Evolutionary conservation across 1,140 invertebrate species (phyloP).

Genomic region (Dendrolimus kikuchii): DNA sequence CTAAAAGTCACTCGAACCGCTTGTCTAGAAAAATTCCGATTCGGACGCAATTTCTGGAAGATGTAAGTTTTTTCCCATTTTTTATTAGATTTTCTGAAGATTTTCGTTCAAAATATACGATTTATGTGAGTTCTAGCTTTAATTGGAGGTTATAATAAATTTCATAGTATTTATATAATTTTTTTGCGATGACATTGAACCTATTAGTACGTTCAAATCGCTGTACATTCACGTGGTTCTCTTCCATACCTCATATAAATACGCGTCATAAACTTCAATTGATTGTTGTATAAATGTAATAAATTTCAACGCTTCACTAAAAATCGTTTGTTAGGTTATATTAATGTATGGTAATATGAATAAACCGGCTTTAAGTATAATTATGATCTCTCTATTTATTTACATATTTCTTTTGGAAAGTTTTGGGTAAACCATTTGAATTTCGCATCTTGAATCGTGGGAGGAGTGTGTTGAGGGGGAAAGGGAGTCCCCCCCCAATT

Average conservation of each 20-base stretch:
- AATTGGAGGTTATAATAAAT: neutral
- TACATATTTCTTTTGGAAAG: no score
- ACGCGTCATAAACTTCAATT: neutral
- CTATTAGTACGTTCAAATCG: constrained; percentile 19
- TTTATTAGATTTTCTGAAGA: neutral
- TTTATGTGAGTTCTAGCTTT: neutral
- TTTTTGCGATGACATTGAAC: constrained; percentile 28
- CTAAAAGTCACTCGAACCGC: constrained; percentile 59
- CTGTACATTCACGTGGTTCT: constrained; percentile 18
- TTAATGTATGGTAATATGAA: no score
- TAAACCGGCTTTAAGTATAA: no score
- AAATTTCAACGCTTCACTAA: no score
- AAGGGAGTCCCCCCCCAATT: no score
- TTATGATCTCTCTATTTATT: no score
- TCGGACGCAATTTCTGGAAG: constrained; percentile 62
- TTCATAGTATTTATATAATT: constrained; percentile 2
- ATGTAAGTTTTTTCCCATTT: constrained; percentile 43
- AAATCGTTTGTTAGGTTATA: no score
- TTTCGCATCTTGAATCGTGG: no score
- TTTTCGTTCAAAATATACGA: neutral
- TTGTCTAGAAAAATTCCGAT: constrained; percentile 58
- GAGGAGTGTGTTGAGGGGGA: no score
- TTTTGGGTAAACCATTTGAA: no score
- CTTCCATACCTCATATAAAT: neutral
- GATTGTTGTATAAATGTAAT: no score